Base-by-base conservation (phyloP, 2,888 invertebrate species). In the Diaprepes abbreviatus region DNA sequence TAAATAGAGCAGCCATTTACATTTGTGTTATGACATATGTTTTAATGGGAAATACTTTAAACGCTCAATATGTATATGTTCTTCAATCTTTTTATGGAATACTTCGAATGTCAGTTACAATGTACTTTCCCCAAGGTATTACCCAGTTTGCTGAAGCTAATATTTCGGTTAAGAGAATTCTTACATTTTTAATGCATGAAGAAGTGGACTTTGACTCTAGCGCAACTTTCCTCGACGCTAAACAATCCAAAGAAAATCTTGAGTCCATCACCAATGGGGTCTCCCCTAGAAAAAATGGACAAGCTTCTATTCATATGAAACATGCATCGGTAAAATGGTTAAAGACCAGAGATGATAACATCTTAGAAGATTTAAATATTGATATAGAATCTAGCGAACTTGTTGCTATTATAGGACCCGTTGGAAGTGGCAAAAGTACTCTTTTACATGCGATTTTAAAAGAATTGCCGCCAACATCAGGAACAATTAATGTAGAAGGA, bases 1-100 rank as follows among this genome's bases (percentile, higher is more conserved):
- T 94, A 0, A 92, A 94, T 77, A 90, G 96, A 73, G 88, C 94
- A 43, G 92, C 95, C 0, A 86, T 95, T 12, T 94, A 92, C 80
- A 88, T 93, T 59, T 93, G 94, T 1, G 88, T 96, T 54, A 85
- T 93, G 31, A 88, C 91, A 0, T 94, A 91, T 78, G 91, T 92
- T 7, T 84, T 94, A 0, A 84, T 89, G 72, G 92, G 91, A 19
- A 78, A 84, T 63, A 73, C 73, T 10, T 77, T 86, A 71, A 83
- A 85, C 7, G 87, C 90, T 0, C 89, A 90, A 63, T 89, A 90
- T 79, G 91, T 91, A 0, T 93, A 92, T 81, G 90, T 92, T 0
- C 86, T 92, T 75, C 90, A 92, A 5, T 91, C 92, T 75, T 92
- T 91, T 83, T 93, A 90, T 79, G 92, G 92, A 78, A 86, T 91